A percentile compares a stretch with the other conserved stretches of the same genome.
phyloP scores from a whole-genome alignment of 1,140 invertebrate species.

The Cyclargus thomasi region DNA sequence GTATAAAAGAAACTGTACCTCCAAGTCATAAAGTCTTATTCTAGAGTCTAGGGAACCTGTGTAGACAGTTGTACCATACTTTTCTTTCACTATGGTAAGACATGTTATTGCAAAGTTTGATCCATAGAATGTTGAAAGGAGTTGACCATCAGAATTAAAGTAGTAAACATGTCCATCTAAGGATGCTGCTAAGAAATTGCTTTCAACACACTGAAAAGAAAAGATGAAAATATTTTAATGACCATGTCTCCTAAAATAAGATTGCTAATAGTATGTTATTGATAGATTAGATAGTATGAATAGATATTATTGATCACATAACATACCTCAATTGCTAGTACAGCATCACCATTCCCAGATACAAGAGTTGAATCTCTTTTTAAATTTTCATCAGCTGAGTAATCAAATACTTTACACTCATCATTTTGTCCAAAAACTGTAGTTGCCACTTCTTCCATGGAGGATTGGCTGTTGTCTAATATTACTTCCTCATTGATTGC shows the following conservation, averaged over 20 bases:
- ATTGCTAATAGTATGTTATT: too few relatives aligned
- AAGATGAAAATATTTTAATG: not conserved
- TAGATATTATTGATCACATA: not conserved
- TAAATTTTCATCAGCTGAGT: constrained; percentile 57
- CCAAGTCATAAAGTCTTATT: constrained; percentile 77
- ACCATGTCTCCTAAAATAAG: not conserved
- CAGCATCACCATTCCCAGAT: constrained; percentile 57
- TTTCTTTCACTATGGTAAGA: constrained; percentile 68
- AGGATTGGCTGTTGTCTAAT: constrained; percentile 60
- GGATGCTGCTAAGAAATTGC: constrained; percentile 72
- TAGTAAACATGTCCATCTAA: constrained; percentile 76
- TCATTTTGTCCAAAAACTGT: constrained; percentile 29
- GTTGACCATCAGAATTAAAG: constrained; percentile 66
- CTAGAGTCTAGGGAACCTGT: constrained; percentile 78
- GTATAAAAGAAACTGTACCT: constrained; percentile 51
- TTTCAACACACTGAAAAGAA: constrained; percentile 61
- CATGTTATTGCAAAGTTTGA: constrained; percentile 77
- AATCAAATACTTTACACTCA: constrained; percentile 62
- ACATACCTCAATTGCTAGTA: constrained; percentile 62
- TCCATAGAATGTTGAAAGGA: constrained; percentile 65
- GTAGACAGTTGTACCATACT: constrained; percentile 73
- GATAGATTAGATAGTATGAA: too few relatives aligned
- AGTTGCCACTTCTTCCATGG: constrained; percentile 37
- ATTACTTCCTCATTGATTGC: constrained; percentile 59
- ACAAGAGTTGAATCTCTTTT: constrained; percentile 47